phyloP scores from a whole-genome alignment of 1,140 invertebrate species.

The Ylistrum balloti region DNA sequence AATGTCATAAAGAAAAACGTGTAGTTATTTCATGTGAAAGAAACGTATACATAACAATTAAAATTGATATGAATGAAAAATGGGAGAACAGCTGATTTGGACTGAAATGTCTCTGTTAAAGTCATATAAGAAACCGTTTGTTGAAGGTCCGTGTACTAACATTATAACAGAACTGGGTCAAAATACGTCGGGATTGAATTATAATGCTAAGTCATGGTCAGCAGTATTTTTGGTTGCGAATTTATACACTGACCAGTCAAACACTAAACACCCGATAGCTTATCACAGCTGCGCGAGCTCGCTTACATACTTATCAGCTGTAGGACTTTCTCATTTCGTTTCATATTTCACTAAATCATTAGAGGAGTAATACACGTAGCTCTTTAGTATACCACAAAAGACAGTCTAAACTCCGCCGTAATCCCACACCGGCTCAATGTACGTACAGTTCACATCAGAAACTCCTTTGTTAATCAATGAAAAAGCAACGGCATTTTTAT shows the following conservation, averaged over 20 bases:
- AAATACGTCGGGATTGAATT: not conserved
- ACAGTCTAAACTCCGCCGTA: not conserved
- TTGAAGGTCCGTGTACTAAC: not conserved
- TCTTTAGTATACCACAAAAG: not conserved
- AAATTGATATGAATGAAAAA: too few relatives aligned
- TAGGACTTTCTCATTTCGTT: not conserved
- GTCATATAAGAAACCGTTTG: too few relatives aligned
- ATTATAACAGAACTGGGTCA: not conserved
- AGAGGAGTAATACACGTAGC: not conserved
- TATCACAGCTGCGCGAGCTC: not conserved
- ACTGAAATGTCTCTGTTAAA: too few relatives aligned
- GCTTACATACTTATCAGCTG: not conserved
- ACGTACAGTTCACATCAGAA: not conserved
- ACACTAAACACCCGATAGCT: not conserved
- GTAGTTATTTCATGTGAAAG: too few relatives aligned
- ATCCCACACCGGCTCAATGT: not conserved
- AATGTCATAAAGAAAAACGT: too few relatives aligned
- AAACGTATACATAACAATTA: too few relatives aligned
- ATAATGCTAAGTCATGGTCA: slow-evolving; percentile 13
- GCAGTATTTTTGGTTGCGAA: not conserved
- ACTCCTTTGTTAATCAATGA: not conserved
- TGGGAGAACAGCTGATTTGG: too few relatives aligned
- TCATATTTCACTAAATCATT: slow-evolving; percentile 29
- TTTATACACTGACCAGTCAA: not conserved
- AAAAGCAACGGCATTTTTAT: slow-evolving; percentile 29